Percentiles rank a stretch among this genome's conserved stretches.
These are phyloP conservation scores for Oreohelix idahoensis DNA, from an alignment of 1,140 invertebrate species.

Conservation along the genomic window DNA sequence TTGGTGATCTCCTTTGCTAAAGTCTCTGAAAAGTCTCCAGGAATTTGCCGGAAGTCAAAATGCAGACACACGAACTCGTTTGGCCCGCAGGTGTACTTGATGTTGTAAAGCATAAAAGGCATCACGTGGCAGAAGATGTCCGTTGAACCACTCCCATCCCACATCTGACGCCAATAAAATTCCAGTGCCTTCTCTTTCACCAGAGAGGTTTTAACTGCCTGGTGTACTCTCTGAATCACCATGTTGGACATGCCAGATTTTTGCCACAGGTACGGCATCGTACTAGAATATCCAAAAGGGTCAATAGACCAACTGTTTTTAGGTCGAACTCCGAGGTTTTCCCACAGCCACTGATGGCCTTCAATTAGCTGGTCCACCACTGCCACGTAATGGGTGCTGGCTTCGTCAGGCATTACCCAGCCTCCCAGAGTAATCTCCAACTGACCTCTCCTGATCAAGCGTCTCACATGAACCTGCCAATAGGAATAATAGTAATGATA, in stretches of 20 bases:
- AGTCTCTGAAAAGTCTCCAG: slow-evolving; percentile 84
- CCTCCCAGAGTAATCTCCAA: slow-evolving; percentile 96
- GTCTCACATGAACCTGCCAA: slow-evolving; percentile 54
- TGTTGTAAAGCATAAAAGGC: slow-evolving; percentile 99
- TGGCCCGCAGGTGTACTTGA: slow-evolving; percentile 98
- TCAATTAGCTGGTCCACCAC: slow-evolving; percentile 96
- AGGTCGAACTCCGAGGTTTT: slow-evolving; percentile 81
- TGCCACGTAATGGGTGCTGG: slow-evolving; percentile 91
- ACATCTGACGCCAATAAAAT: slow-evolving; percentile 94
- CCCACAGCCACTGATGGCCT: slow-evolving; percentile 94
- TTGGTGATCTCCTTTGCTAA: slow-evolving; percentile 85
- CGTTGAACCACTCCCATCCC: slow-evolving; percentile 79
- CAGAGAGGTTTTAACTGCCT: slow-evolving; percentile 93
- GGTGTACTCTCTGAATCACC: slow-evolving; percentile 95
- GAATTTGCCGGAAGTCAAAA: slow-evolving; percentile 95
- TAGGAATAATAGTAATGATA: too few relatives aligned
- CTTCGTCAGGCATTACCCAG: slow-evolving; percentile 99
- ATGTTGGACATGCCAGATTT: slow-evolving; percentile 88
- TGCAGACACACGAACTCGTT: slow-evolving; percentile 97
- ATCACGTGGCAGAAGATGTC: slow-evolving; percentile 97
- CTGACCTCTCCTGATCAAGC: slow-evolving; percentile 85
- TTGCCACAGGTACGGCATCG: slow-evolving; percentile 90
- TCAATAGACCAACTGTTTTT: slow-evolving; percentile 92
- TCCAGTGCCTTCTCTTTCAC: slow-evolving; percentile 88
- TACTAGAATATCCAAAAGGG: slow-evolving; percentile 91